phyloP scores from a whole-genome alignment of 1,140 invertebrate species.

The Pseudobourletiella spinata region DNA sequence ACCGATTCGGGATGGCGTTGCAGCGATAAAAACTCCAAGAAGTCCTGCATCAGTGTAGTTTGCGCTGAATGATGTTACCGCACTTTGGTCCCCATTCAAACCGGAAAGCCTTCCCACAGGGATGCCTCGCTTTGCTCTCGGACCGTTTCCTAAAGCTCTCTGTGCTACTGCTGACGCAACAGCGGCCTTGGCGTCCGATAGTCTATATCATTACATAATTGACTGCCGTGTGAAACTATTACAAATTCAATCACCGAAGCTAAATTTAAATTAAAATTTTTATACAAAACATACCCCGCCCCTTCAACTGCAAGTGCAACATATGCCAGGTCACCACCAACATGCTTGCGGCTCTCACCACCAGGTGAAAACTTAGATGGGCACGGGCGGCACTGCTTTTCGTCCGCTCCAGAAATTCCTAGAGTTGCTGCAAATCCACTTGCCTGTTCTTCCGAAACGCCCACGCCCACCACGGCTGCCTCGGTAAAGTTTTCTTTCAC shows the following conservation, averaged over 20 bases:
- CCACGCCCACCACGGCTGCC: constrained; percentile 67
- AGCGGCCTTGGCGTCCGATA: not conserved
- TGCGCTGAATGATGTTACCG: constrained; percentile 59
- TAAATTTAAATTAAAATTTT: too few species aligned
- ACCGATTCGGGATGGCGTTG: constrained; percentile 52
- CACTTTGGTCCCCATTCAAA: constrained; percentile 42
- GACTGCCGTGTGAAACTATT: too few species aligned
- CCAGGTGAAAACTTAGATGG: constrained; percentile 52
- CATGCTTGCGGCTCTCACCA: constrained; percentile 55
- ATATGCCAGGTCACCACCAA: constrained; percentile 51
- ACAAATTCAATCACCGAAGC: constrained; percentile 54
- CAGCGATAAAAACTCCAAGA: constrained; percentile 67
- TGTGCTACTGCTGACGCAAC: constrained; percentile 65
- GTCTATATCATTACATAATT: too few species aligned
- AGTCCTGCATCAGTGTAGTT: constrained; percentile 75
- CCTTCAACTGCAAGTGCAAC: constrained; percentile 69
- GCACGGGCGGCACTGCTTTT: not conserved
- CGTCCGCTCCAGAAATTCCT: constrained; percentile 33
- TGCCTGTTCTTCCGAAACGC: constrained; percentile 54
- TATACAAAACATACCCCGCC: constrained; percentile 44
- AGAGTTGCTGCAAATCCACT: constrained; percentile 54
- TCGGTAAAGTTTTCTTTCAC: constrained; percentile 54
- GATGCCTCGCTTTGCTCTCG: constrained; percentile 59
- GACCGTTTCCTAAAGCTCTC: constrained; percentile 58
- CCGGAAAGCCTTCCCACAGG: constrained; percentile 50